Conservation (phyloP, 92 coral and sea anemone genomes). For the Virgularia gustaviana region DNA sequence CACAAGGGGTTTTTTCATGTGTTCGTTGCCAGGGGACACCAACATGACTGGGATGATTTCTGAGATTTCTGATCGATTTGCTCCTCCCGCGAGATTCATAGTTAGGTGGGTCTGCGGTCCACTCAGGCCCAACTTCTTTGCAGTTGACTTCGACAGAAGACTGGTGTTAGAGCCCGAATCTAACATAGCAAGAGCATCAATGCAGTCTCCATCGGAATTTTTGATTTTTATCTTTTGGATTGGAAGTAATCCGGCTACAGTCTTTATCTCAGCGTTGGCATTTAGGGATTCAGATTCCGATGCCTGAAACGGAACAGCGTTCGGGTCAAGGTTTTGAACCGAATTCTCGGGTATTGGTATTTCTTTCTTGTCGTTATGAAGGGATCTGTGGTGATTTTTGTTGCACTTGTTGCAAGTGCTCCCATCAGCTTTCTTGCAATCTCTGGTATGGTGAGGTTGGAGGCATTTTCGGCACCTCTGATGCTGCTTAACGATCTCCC, state of each 20-base stretch:
- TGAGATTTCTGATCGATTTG: slow-evolving; percentile 42
- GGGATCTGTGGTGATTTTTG: slow-evolving; percentile 46
- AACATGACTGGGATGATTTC: slow-evolving; percentile 41
- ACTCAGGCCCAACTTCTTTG: slow-evolving; percentile 41
- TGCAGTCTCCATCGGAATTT: slow-evolving; percentile 37
- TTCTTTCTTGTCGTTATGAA: slow-evolving; percentile 39
- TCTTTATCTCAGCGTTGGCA: not conserved
- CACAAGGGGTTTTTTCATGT: slow-evolving; percentile 40
- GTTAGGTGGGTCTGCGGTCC: slow-evolving; percentile 54
- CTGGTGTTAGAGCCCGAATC: slow-evolving; percentile 58
- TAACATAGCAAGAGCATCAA: slow-evolving; percentile 52
- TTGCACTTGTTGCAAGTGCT: slow-evolving; percentile 44
- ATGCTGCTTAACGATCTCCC: slow-evolving; percentile 52
- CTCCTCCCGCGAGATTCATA: slow-evolving; percentile 64
- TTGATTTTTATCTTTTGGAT: slow-evolving; percentile 44
- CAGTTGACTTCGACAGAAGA: slow-evolving; percentile 50
- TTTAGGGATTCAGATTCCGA: not conserved
- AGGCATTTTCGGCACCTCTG: slow-evolving; percentile 61
- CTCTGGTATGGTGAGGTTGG: slow-evolving; percentile 44
- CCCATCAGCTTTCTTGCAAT: slow-evolving; percentile 44
- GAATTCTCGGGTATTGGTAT: too few species aligned
- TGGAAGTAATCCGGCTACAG: slow-evolving; percentile 44
- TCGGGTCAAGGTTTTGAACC: not conserved
- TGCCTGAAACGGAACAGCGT: not conserved
- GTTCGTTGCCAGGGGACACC: slow-evolving; percentile 48